Percentiles rank a stretch among this genome's conserved stretches.
phyloP scores from a whole-genome alignment of 2,888 invertebrate genomes.

The Epirrita christyi region DNA sequence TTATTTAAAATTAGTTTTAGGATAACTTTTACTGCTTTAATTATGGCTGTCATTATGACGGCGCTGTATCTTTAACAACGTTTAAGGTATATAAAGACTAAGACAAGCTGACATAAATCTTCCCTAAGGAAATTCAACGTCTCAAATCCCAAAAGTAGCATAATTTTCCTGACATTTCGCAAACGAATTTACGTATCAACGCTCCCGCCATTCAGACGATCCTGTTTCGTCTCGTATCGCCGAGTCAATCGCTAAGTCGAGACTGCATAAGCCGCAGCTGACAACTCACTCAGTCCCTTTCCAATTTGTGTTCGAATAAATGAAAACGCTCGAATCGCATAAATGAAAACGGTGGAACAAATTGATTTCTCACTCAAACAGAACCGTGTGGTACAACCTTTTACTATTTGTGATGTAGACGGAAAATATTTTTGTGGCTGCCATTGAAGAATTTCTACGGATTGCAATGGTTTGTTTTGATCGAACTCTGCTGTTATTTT shows the following conservation, averaged over 20 bases:
- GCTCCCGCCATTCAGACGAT: constrained; percentile 47
- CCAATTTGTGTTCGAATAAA: constrained; percentile 82
- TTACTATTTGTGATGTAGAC: constrained; percentile 51
- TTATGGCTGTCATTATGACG: too few species aligned
- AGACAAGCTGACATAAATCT: neutral
- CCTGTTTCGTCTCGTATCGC: constrained; percentile 50
- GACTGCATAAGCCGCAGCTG: constrained; percentile 79
- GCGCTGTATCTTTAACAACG: too few species aligned
- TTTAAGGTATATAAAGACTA: too few species aligned
- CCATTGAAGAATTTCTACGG: constrained; percentile 31
- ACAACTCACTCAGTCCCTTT: constrained; percentile 79
- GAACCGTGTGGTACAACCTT: constrained; percentile 62
- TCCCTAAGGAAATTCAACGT: constrained; percentile 8
- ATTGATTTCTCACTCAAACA: constrained; percentile 82
- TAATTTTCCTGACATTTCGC: constrained; percentile 37
- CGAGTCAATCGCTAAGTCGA: constrained; percentile 59
- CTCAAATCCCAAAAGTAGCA: constrained; percentile 35
- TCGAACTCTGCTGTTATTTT: neutral
- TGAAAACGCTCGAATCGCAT: constrained; percentile 77
- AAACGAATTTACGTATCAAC: constrained; percentile 46
- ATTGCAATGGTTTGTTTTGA: constrained; percentile 17
- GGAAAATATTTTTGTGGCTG: constrained; percentile 43
- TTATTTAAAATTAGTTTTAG: too few species aligned
- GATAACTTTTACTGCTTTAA: too few species aligned
- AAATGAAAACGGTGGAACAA: constrained; percentile 81